These are phyloP conservation scores for Cryptotermes secundus DNA, from an alignment of 1,140 invertebrate genomes.

Conservation along the genomic window DNA sequence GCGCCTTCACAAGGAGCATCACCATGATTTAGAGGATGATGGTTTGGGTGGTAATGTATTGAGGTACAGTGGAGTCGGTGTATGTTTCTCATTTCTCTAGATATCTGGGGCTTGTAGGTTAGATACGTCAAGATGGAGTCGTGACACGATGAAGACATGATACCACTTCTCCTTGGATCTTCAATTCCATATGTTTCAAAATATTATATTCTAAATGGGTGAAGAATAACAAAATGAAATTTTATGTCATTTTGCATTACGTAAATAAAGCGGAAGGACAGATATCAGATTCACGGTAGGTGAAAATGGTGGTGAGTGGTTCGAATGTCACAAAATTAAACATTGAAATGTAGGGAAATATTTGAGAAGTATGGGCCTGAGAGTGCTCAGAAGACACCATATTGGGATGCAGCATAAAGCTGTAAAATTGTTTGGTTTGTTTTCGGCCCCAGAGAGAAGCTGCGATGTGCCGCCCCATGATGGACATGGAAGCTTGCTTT, in stretches of 20 bases:
- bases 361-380: background rate
- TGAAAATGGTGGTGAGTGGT: background rate
- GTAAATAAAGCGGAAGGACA: background rate
- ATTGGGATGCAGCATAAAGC: background rate
- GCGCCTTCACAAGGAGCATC: background rate
- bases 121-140: background rate
- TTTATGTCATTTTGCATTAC: background rate
- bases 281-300: background rate
- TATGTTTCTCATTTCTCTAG: background rate
- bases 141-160: background rate
- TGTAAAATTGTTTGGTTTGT: background rate
- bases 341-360: background rate
- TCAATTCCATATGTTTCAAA: background rate
- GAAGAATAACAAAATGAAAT: background rate
- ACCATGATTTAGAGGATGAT: background rate
- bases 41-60: slow-evolving; percentile 20
- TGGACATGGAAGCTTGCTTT: background rate
- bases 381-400: background rate
- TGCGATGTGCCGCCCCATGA: background rate
- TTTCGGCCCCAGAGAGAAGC: background rate
- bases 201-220: background rate
- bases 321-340: background rate
- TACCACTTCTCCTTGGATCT: background rate
- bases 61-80: background rate
- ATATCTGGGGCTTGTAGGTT: background rate